Base-by-base conservation (phyloP, 2,113 vertebrate species). In the Eulemur rufifrons region DNA sequence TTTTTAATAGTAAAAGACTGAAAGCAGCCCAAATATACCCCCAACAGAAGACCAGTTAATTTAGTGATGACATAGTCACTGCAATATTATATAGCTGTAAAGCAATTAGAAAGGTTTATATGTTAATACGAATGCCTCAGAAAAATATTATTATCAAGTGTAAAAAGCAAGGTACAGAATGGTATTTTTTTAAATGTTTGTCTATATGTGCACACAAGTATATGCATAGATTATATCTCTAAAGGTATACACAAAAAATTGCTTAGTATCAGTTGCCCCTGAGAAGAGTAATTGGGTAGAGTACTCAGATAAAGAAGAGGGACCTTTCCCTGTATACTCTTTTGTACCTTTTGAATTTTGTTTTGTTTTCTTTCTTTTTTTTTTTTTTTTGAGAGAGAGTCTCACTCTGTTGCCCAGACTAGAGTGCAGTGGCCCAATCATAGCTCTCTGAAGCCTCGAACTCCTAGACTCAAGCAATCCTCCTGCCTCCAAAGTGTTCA, bases 1-100 rank as follows among this genome's bases (percentile, higher is more conserved):
- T 50, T 50, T 91, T 87, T 97, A 87, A 56, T 93, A 66, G 59
- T 63, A 56, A 94, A 63, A 94, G 77, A 94, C 21, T 66, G 47
- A 45, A 83, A 83, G 45, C n/a, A 64, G 68, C 78, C 8, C 29
- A 37, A 54, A 66, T 56, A 29, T 76, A 39, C 32, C 47, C 45
- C 37, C 23, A 83, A 6, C 34, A 82, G 37, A 15, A 83, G 34
- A 69, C 63, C 23, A 61, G 20, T 90, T 85, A 76, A 89, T 94
- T 89, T 83, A 71, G 45, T 81, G 63, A 82, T 10, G 37, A 37
- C 37, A 50, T 85, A 85, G 15, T 85, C 42, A 21, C n/a, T 69
- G 81, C 52, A 61, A 15, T 78, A 86, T 42, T 68, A 27, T 61
- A 39, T 86, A 91, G 42, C 27, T 85, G 6, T 77, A 91, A 68